Percentiles rank a stretch among this genome's conserved stretches.
These are phyloP conservation scores for Idris sp. DNA, from an alignment of 1,140 invertebrate species.

Conservation along the genomic window DNA sequence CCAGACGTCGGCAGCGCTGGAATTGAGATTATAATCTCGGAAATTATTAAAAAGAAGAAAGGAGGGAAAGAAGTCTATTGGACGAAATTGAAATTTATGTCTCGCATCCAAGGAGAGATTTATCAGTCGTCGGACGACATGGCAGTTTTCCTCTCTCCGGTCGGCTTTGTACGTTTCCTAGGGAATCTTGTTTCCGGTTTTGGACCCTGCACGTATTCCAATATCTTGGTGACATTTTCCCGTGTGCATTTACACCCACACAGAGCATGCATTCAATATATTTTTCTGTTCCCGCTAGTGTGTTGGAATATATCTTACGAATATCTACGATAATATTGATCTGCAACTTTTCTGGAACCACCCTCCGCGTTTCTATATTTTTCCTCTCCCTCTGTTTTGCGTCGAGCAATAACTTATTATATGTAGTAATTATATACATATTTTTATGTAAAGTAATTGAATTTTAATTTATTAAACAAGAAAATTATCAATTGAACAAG, in stretches of 20 bases:
- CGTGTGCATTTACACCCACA: constrained; percentile 60
- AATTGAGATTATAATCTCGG: constrained; percentile 63
- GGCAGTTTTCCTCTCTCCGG: constrained; percentile 61
- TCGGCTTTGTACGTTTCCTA: constrained; percentile 61
- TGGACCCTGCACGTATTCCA: constrained; percentile 60
- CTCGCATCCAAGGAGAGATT: constrained; percentile 62
- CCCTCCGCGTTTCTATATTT: constrained; percentile 51
- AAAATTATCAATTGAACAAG: constrained; percentile 53
- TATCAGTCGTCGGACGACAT: constrained; percentile 62
- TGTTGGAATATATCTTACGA: constrained; percentile 65
- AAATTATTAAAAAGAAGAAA: constrained; percentile 65
- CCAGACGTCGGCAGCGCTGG: constrained; percentile 24
- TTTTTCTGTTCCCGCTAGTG: constrained; percentile 49
- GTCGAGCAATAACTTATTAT: too few relatives aligned
- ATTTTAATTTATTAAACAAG: too few relatives aligned
- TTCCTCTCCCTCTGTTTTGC: constrained; percentile 32
- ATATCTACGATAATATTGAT: constrained; percentile 68
- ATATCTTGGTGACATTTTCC: constrained; percentile 58
- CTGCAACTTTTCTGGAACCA: constrained; percentile 62
- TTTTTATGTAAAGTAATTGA: too few relatives aligned
- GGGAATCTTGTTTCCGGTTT: constrained; percentile 63
- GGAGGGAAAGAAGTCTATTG: constrained; percentile 60
- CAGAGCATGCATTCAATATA: constrained; percentile 62
- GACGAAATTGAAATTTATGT: constrained; percentile 62
- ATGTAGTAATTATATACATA: too few relatives aligned